Evolutionary conservation across 2,888 invertebrate genomes (phyloP).

Genomic region (Cheilosia soror): DNA sequence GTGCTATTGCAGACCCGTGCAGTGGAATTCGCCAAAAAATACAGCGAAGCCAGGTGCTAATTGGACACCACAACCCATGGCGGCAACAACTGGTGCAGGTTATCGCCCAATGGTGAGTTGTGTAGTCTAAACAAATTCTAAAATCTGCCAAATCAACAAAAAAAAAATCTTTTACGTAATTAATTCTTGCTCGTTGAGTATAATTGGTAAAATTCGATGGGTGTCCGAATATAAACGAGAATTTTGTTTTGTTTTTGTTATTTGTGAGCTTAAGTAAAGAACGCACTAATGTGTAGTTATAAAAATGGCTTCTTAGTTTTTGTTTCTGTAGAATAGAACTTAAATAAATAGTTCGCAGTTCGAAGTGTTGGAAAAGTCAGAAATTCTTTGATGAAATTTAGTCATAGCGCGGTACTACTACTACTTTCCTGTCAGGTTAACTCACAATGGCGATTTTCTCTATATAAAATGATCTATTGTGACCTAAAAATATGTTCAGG

Average conservation of each 20-base stretch:
- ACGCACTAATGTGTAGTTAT: no score
- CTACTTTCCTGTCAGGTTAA: no score
- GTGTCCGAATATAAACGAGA: conserved; percentile 35
- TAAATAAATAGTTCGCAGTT: no score
- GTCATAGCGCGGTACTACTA: no score
- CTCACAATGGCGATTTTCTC: no score
- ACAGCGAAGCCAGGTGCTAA: conserved; percentile 91
- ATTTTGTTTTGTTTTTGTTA: conserved; percentile 1
- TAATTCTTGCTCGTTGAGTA: conserved; percentile 34
- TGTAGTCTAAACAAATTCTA: conserved; percentile 47
- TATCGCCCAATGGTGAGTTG: conserved; percentile 93
- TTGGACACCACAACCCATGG: conserved; percentile 95
- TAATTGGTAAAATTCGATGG: conserved; percentile 19
- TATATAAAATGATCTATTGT: no score
- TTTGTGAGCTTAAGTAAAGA: neutral
- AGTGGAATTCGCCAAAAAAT: conserved; percentile 96
- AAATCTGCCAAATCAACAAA: conserved; percentile 14
- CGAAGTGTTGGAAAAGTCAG: no score
- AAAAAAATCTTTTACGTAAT: conserved; percentile 16
- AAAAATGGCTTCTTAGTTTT: no score
- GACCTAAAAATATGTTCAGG: no score
- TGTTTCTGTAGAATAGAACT: no score
- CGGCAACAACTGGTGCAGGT: conserved; percentile 93
- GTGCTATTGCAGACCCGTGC: conserved; percentile 88
- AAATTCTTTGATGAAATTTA: no score